A percentile compares a stretch with the other conserved stretches of the same genome.
Evolutionary conservation across 2,113 vertebrate genomes (phyloP).

Genomic region (Rhabdornis inornatus): DNA sequence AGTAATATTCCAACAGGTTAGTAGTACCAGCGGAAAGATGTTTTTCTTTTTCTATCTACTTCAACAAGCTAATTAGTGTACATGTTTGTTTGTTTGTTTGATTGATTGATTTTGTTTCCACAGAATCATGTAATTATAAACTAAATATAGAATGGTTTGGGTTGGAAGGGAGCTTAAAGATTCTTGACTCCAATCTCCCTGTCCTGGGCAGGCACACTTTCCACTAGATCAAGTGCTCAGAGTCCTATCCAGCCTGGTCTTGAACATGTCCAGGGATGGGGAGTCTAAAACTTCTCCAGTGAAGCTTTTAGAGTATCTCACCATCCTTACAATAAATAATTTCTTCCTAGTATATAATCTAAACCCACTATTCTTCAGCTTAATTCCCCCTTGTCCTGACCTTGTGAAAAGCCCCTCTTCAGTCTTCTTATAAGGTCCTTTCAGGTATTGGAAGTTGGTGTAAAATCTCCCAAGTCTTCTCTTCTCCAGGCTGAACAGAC

Average conservation of each 20-base stretch:
- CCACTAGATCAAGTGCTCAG: not conserved
- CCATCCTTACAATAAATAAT: not conserved
- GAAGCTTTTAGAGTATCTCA: not conserved
- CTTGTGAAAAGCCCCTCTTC: not conserved
- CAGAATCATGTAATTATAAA: not conserved
- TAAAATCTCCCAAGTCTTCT: not conserved
- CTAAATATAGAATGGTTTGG: not conserved
- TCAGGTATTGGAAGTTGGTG: not conserved
- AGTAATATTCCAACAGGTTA: not conserved
- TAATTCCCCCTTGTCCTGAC: not conserved
- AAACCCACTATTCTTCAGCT: not conserved
- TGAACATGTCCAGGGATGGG: rapidly evolving
- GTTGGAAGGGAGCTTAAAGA: not conserved
- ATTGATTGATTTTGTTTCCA: not conserved
- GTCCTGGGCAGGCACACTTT: not conserved
- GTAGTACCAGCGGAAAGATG: not conserved
- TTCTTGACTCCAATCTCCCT: not conserved
- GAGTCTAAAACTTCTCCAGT: too few species aligned
- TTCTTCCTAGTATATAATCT: not conserved
- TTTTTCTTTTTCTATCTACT: not conserved
- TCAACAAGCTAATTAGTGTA: not conserved
- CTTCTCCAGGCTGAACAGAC: not conserved
- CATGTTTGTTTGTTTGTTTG: not conserved
- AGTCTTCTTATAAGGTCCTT: not conserved
- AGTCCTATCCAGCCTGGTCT: not conserved